Conservation (phyloP, 2,113 vertebrate species). For the Macaca mulatta region DNA sequence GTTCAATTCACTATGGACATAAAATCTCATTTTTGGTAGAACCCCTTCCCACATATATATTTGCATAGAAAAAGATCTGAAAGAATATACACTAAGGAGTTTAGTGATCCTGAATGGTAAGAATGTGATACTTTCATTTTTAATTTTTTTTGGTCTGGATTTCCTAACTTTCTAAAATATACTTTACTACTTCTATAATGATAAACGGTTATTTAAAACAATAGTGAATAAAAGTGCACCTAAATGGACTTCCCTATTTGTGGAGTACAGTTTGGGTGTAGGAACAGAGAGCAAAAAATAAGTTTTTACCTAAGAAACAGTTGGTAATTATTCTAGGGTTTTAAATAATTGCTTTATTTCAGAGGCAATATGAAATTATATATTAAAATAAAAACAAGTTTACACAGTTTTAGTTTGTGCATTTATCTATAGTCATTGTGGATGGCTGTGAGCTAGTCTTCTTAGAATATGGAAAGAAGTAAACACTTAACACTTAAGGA, state of each 20-base stretch:
- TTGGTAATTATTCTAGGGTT: background rate
- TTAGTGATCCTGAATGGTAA: background rate
- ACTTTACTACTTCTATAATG: background rate
- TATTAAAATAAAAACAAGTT: constrained; percentile 11
- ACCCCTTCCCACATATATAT: background rate
- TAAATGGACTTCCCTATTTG: background rate
- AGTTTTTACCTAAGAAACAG: background rate
- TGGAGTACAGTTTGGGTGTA: background rate
- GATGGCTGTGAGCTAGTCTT: background rate
- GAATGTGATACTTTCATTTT: background rate
- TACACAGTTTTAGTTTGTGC: background rate
- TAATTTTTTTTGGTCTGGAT: background rate
- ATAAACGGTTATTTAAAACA: background rate
- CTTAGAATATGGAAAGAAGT: background rate
- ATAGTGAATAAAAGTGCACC: background rate
- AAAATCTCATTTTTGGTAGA: background rate
- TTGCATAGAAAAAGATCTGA: background rate
- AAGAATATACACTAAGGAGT: background rate
- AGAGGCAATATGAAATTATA: background rate
- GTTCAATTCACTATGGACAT: background rate
- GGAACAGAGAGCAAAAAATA: background rate
- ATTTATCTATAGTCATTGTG: background rate
- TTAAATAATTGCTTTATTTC: background rate
- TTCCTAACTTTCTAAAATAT: constrained; percentile 15
- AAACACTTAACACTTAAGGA: constrained; percentile 35